Base-by-base conservation (phyloP, 2,797 vertebrate genomes). In the Sparidentex hasta region DNA sequence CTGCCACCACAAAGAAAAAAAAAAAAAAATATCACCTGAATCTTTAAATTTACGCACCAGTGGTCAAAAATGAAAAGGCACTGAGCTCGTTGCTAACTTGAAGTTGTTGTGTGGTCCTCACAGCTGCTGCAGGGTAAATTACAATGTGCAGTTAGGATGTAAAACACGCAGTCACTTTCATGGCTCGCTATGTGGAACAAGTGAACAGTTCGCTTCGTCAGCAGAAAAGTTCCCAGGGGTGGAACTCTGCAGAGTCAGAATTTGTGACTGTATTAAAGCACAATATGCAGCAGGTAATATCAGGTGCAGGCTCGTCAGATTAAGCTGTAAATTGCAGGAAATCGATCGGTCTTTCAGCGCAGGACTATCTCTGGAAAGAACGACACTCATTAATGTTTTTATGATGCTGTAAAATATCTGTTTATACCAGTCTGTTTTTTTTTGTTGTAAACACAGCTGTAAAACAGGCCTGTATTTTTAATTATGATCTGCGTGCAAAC, bases 101-200 rank as follows among this genome's bases (percentile, higher is more conserved):
- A 41, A 7, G 65, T 67, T 75, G 73, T 27, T 51, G 62, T 64
- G 27, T 50, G 63, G 72, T 52, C 46, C 47, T 51, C 21, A 11
- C 74, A 52, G 83, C 79, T 62, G 63, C 82, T 76, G 74, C 57
- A 3, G 55, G 58, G 70, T 58, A 69, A 82, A 87, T 81, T 23
- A 78, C 79, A 47, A 3, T 38, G 47, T 77, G 79, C 83, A 46
- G 77, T 81, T 74, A 25, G 79, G 87, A 87, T 89, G 87, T 88
- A 81, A 87, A 92, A 83, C 87, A 87, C 76, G 14, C 78, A 88
- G 83, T 88, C 85, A 88, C 83, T 90, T 87, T 87, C 89, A 91
- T 74, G 86, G 88, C 78, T 83, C 62, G 6, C 85, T 76, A 86
- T 85, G 85, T 90, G 83, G 81, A 88, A 90, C 88, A 78, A 89